Conservation (phyloP, 2,797 vertebrate species). For the Amblyopsis hoosieri region DNA sequence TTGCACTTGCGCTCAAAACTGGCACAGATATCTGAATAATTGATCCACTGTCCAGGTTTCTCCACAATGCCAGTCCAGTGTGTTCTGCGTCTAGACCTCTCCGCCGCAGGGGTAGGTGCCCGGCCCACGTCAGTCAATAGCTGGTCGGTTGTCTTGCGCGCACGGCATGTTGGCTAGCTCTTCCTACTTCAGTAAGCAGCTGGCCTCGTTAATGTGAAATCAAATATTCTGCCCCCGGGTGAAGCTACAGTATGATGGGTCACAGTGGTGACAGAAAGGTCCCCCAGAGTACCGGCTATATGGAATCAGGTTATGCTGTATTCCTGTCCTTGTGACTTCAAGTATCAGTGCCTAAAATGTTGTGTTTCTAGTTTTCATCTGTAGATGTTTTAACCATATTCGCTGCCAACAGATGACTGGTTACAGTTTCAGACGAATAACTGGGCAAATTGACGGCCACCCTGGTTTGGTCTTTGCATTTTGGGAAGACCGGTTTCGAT, state of each 20-base stretch:
- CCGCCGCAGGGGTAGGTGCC: conserved; percentile 31
- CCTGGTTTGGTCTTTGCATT: no score
- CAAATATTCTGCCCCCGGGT: conserved; percentile 31
- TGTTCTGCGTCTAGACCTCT: conserved; percentile 57
- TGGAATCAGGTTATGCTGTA: no score
- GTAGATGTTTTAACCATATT: no score
- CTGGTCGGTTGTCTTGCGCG: conserved; percentile 33
- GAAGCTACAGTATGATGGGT: conserved; percentile 15
- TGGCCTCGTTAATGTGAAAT: conserved; percentile 47
- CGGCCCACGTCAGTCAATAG: conserved; percentile 57
- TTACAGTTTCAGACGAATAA: no score
- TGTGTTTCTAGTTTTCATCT: no score
- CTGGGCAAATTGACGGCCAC: no score
- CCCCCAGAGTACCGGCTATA: no score
- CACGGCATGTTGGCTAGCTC: conserved; percentile 39
- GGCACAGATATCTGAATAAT: conserved; percentile 68
- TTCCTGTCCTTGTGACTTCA: no score
- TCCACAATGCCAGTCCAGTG: conserved; percentile 48
- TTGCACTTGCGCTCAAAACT: conserved; percentile 52
- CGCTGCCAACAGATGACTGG: no score
- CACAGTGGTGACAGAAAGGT: conserved; percentile 7
- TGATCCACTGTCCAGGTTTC: conserved; percentile 62
- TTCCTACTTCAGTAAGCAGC: conserved; percentile 44
- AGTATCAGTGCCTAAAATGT: no score
- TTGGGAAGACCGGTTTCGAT: no score